A percentile compares a stretch with the other conserved stretches of the same genome.
Conservation (phyloP, 2,888 invertebrate genomes). For the Flabesymbios commensalis region DNA sequence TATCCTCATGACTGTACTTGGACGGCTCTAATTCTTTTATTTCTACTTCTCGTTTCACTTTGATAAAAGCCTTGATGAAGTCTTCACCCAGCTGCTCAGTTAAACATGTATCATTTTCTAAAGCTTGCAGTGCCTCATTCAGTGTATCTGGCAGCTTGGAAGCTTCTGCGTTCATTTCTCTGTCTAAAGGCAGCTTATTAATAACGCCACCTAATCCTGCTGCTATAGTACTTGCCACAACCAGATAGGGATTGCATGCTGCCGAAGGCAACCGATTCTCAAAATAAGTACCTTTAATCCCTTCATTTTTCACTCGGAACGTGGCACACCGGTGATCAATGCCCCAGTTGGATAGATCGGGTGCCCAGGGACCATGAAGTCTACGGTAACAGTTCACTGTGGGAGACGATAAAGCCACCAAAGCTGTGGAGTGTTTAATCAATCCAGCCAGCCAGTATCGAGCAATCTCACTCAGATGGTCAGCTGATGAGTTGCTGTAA, state of each 20-base stretch:
- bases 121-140: no score
- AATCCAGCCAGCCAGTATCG: constrained; percentile 34
- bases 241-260: constrained; percentile 30
- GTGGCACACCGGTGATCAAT: constrained; percentile 25
- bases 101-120: no score
- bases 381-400: constrained; percentile 37
- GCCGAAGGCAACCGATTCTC: constrained; percentile 32
- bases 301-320: constrained; percentile 22
- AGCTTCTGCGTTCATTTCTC: no score
- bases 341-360: constrained; percentile 27
- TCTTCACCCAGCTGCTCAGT: no score
- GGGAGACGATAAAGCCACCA: constrained; percentile 32
- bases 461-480: constrained; percentile 17
- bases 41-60: no score
- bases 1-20: no score
- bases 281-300: constrained; percentile 13
- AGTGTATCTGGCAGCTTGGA: no score
- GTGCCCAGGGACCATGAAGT: constrained; percentile 16
- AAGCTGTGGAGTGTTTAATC: constrained; percentile 28
- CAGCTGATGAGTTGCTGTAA: constrained; percentile 3
- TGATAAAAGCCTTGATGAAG: no score
- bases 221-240: constrained; percentile 29
- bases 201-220: constrained; percentile 33
- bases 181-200: no score
- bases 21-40: no score